Base-by-base conservation (phyloP, 2,797 vertebrate species). In the Naso thynnoides region DNA sequence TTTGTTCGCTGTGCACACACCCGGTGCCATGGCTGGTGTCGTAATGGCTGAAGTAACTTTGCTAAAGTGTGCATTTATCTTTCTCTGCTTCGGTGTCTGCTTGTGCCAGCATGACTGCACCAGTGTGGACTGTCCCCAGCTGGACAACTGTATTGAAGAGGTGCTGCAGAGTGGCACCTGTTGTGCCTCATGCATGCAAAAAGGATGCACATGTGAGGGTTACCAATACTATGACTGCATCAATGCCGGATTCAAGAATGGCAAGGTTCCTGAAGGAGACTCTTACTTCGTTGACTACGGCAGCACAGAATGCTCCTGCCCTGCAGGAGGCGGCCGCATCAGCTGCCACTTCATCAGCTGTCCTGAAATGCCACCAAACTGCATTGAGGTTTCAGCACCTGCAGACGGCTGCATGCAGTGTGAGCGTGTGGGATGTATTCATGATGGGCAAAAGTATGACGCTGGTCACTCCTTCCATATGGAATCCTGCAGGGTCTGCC, bases 251-350 rank as follows among this genome's bases (percentile, higher is more conserved):
- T 99, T 98, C 14, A 78, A 94, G 88, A 95, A 96, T 0, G 97
- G 98, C 64, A 96, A 95, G 7, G 97, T 99, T 10, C 96, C 96
- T 0, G 97, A 97, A 19, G 96, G 97, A 1, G 94, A 96, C 63
- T 97, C 97, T 19, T 99, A 99, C 87, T 97, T 97, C 0, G 97
- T 99, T 44, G 98, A 99, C 89, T 99, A 97, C 0, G 97, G 98
- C 77, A 99, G 97, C 87, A 99, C 97, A 0, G 97, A 99, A 86
- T 99, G 98, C 81, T 95, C 95, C 0, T 99, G 98, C 70, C 97
- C 97, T 0, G 83, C 86, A 1, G 96, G 96, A 0, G 98, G 98
- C 0, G 97, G 98, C 19, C 95, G 95, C 71, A 99, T 99, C 82
- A 96, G 95, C 91, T 99, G 98, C 82, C 93, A 96, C 88, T 99